Base-by-base conservation (phyloP, 2,888 invertebrate genomes). In the Machimus rusticus region DNA sequence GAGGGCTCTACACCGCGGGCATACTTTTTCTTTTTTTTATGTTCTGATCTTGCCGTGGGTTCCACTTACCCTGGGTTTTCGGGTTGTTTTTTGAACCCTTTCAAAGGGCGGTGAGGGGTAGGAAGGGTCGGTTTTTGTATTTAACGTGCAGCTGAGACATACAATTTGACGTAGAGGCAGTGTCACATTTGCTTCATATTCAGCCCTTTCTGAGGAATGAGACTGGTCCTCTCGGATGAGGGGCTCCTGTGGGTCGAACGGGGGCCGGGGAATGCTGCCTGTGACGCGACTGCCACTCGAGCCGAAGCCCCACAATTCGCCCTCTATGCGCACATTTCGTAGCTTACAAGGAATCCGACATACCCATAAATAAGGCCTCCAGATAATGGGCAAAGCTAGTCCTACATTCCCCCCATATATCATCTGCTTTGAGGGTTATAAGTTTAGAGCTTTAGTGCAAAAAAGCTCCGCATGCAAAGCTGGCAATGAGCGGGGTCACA, bases 331-430 rank as follows among this genome's bases (percentile, higher is more conserved):
- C 74, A 85, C 51, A 85, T 85, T 74, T 85, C 46, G 31, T 3
- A 43, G 85, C 85, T 74, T 85, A 85, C 85, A 85, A 85, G 74
- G 85, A 85, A 85, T 85, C 74, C 74, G 74, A 85, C 74, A 85
- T 74, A 74, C n/a, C 74, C 85, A 85, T 85, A 85, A 85, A 85
- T 85, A 85, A 74, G 85, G 85, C 74, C 85, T 85, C 82, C 34
- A 85, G 85, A 85, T 85, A 85, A 85, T 85, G 85, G 85, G 37
- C 74, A 85, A 85, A 85, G 74, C 74, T 85, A 85, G 85, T 85
- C 74, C 46, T 74, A 85, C 34, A 85, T 85, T 74, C 74, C 74
- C 43, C 74, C 34, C 85, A 74, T 85, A 74, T 74, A 85, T 85
- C 85, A 85, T 85, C 74, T 74, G 46, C 85, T 74, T 66, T 74